Base-by-base conservation (phyloP, 2,888 invertebrate genomes). In the Zaprionus obscuricornis region DNA sequence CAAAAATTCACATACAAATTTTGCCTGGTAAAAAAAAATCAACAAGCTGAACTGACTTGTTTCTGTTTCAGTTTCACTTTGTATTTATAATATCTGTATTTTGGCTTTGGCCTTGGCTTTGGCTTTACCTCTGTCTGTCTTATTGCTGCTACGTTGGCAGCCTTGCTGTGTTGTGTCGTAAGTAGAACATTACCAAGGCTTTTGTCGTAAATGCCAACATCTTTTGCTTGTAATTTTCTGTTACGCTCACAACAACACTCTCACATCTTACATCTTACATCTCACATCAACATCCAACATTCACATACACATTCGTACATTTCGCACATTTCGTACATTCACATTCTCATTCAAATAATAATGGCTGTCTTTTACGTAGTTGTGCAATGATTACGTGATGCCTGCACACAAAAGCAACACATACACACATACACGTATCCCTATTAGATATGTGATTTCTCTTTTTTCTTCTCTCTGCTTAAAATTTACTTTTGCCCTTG, bases 171-270 rank as follows among this genome's bases (percentile, higher is more conserved):
- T 52, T 72, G 72, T 43, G 63, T 74, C 68, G 75, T 85, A 85
- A 85, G 85, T 75, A 83, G 85, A 85, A 75, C 78, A 78, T 78
- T 78, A 85, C 78, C 84, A 83, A 69, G 85, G 78, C 78, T 79
- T 83, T 79, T 79, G 85, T 79, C 78, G 78, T 79, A 83, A 79
- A 79, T 85, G 85, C 85, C 85, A 79, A 75, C 85, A 79, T 85
- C 76, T 83, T 76, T 64, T 64, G 81, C 85, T 83, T 85, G 85
- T 79, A 85, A 85, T 85, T 85, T 85, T 85, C 76, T 78, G 76
- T 85, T 85, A 72, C 76, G 69, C 52, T 79, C 72, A 43, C 79
- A 82, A 43, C 79, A 82, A 77, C 77, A 78, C 82, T 77, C 69
- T 52, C 49, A 29, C 67, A 59, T 36, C 18, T 8, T 17, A 13